Evolutionary conservation across 2,888 invertebrate species (phyloP), one percentile per base, ranked within the genome.

Genomic region (Alsophila aescularia): DNA sequence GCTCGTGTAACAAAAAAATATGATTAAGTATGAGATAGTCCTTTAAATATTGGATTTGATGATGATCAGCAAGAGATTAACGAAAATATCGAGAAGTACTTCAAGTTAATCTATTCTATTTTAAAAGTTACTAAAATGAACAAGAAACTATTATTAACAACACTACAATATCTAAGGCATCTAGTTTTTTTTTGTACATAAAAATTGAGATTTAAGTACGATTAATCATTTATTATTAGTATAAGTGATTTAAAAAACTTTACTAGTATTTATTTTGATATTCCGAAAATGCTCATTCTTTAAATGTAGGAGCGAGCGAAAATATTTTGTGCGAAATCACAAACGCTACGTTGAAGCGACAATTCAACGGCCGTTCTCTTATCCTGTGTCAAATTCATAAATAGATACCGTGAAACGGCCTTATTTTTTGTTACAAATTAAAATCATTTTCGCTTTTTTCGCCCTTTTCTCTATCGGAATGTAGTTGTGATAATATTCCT

Each of bases 401-500:
- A 8, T 9, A 12, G 14, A 21, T 12, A 21, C 29, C 9, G 2
- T 27, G n/a, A 10, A 2, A 36, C 15, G 9, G 9, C 24, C 8
- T 6, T 0, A 13, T 24, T 27, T 27, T 49, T 41, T 50, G 24
- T 35, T 40, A 24, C 29, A 2, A 12, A 35, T 12, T 2, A 13
- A 39, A 14, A 32, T 21, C 14, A 10, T 36, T 52, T 43, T 49
- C 45, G 50, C 44, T 48, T 29, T 13, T 35, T 45, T 45, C 31
- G 44, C 43, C 41, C 41, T 50, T 52, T 41, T 36, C 7, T 49
- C 14, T 37, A 35, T 49, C 36, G 43, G 44, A 52, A 55, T 51
- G 57, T 65, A 60, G 58, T 59, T 63, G 65, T 65, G 65, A 65
- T 65, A 65, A 47, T 21, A 63, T 37, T 66, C 65, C 65, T 66